These are phyloP conservation scores for Phenacoccus solenopsis DNA, from an alignment of 1,140 invertebrate genomes.

Conservation along the genomic window DNA sequence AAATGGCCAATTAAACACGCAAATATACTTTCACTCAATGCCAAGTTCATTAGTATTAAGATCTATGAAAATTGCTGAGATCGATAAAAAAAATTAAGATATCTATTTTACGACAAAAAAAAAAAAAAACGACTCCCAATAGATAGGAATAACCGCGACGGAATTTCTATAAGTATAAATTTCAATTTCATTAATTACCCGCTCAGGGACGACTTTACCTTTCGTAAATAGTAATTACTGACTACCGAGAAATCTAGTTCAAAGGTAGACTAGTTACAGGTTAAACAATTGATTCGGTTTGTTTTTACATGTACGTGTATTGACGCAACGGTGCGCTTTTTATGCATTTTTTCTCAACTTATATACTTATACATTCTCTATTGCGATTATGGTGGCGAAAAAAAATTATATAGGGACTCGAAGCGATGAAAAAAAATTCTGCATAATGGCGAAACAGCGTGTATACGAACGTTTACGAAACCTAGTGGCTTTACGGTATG, in stretches of 20 bases:
- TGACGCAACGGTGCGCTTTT: background rate
- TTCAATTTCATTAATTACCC: too few relatives aligned
- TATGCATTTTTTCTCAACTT: background rate
- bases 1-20: background rate
- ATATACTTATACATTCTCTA: too few relatives aligned
- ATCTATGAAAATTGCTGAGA: background rate
- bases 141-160: too few relatives aligned
- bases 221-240: background rate
- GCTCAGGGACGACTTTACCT: background rate
- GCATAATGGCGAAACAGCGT: too few relatives aligned
- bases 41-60: background rate
- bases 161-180: too few relatives aligned
- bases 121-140: too few relatives aligned
- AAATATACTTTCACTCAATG: conserved; percentile 3
- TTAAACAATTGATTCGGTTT: background rate
- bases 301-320: background rate
- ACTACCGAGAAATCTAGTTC: background rate
- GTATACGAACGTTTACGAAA: too few relatives aligned
- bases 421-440: too few relatives aligned
- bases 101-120: too few relatives aligned
- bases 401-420: too few relatives aligned
- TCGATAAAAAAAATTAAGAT: background rate
- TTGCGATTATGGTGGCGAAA: too few relatives aligned
- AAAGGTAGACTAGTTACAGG: background rate
- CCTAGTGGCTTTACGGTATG: too few relatives aligned